Conservation (phyloP, 2,113 vertebrate species). For the Sakesphorus luctuosus region DNA sequence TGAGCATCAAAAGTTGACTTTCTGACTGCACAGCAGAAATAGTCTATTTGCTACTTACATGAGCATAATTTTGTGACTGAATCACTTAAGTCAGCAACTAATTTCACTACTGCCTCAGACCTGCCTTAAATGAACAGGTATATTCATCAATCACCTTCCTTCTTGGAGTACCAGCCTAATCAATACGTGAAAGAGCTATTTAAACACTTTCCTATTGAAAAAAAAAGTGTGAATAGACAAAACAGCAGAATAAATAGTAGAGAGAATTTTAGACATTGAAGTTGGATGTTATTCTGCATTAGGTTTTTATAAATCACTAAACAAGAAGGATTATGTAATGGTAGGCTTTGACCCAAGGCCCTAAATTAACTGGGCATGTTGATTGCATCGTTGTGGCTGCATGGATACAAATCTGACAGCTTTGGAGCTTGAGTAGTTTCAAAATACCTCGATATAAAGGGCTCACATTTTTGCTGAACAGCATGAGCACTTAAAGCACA, state of each 20-base stretch:
- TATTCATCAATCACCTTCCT: constrained; percentile 56
- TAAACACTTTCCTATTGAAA: neutral
- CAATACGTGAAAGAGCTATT: constrained; percentile 22
- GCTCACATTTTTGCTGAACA: neutral
- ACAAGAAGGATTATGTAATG: neutral
- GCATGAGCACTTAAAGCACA: neutral
- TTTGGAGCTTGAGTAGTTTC: neutral
- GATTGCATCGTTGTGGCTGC: neutral
- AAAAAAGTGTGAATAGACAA: neutral
- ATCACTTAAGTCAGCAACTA: constrained; percentile 62
- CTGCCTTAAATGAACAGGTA: constrained; percentile 54
- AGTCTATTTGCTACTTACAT: constrained; percentile 12
- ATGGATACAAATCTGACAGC: neutral
- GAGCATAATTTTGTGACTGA: constrained; percentile 48
- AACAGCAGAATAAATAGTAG: neutral
- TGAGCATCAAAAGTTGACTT: constrained; percentile 23
- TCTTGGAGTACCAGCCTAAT: neutral
- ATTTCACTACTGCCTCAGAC: constrained; percentile 46
- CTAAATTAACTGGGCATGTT: neutral
- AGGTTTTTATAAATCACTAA: neutral
- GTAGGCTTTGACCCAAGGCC: neutral
- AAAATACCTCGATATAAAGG: neutral
- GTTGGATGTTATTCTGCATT: neutral
- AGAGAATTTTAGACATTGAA: neutral
- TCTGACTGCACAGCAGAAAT: constrained; percentile 55